Conservation (phyloP, 2,888 invertebrate species). For the Dyspetes luteomarginatus region DNA sequence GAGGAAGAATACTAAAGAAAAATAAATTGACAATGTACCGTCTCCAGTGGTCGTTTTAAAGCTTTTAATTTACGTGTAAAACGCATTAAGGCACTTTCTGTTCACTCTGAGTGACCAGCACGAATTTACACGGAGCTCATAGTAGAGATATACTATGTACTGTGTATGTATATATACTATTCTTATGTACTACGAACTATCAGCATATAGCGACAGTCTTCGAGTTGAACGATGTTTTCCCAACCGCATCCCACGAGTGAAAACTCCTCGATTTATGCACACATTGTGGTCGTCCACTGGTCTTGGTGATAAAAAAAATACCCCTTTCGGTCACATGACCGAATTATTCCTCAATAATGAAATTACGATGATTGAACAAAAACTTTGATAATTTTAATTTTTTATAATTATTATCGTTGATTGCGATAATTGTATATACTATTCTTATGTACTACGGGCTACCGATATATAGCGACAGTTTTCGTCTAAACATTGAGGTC, state of each 20-base stretch:
- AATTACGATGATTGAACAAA: neutral
- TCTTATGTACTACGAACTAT: constrained; percentile 24
- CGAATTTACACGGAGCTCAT: constrained; percentile 36
- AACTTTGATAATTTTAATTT: neutral
- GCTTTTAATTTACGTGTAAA: constrained; percentile 18
- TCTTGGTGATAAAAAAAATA: constrained; percentile 5
- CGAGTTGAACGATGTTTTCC: constrained; percentile 45
- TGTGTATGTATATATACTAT: neutral
- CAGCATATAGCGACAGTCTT: constrained; percentile 22
- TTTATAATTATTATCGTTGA: neutral
- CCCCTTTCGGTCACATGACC: neutral
- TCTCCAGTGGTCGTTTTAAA: neutral
- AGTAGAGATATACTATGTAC: neutral
- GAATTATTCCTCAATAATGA: neutral
- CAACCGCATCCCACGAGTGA: constrained; percentile 55
- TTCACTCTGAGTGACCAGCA: constrained; percentile 30
- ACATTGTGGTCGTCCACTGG: neutral
- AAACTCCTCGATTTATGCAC: constrained; percentile 28
- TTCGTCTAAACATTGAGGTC: too few species aligned
- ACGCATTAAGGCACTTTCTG: constrained; percentile 25
- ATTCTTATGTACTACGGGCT: too few species aligned
- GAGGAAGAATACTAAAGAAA: neutral
- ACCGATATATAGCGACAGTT: too few species aligned
- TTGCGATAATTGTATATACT: too few species aligned
- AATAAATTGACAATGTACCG: constrained; percentile 13